Evolutionary conservation across 2,888 invertebrate genomes (phyloP).

Genomic region (Hyalella azteca): DNA sequence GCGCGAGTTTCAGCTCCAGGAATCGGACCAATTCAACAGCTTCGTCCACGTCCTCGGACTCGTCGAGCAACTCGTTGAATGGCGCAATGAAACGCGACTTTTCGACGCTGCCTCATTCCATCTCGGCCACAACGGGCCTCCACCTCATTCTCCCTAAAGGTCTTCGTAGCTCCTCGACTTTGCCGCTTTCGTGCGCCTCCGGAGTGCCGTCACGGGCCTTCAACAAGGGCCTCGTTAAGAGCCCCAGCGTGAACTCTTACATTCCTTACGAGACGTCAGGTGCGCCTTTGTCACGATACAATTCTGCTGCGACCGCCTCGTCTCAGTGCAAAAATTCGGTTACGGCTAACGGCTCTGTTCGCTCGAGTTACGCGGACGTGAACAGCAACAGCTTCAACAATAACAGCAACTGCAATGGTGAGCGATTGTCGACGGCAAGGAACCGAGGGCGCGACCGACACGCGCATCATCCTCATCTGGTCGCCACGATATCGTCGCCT

Average conservation of each 20-base stretch:
- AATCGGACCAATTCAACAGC: conserved; percentile 31
- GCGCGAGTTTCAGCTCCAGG: background rate
- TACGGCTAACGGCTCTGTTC: conserved; percentile 19
- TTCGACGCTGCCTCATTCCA: conserved; percentile 3
- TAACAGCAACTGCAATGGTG: background rate
- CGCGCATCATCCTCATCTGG: conserved; percentile 16
- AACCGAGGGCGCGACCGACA: conserved; percentile 27
- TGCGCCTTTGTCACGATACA: conserved; percentile 10
- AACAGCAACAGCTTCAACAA: background rate
- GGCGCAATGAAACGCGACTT: background rate
- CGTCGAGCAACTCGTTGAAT: conserved; percentile 22
- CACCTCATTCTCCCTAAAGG: conserved; percentile 1
- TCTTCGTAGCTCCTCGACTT: conserved; percentile 12
- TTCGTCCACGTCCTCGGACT: conserved; percentile 32
- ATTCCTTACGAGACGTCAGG: conserved; percentile 33
- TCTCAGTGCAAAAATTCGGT: conserved; percentile 17
- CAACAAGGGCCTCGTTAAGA: conserved; percentile 30
- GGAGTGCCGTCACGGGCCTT: conserved; percentile 1
- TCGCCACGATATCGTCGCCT: conserved; percentile 52
- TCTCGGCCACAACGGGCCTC: conserved; percentile 1
- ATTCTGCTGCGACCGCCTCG: background rate
- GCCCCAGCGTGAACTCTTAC: conserved; percentile 32
- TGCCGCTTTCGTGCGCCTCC: background rate
- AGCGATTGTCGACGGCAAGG: background rate
- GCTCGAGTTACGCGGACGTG: background rate